Conservation (phyloP, 2,888 invertebrate species). For the Amphipoea oculea region DNA sequence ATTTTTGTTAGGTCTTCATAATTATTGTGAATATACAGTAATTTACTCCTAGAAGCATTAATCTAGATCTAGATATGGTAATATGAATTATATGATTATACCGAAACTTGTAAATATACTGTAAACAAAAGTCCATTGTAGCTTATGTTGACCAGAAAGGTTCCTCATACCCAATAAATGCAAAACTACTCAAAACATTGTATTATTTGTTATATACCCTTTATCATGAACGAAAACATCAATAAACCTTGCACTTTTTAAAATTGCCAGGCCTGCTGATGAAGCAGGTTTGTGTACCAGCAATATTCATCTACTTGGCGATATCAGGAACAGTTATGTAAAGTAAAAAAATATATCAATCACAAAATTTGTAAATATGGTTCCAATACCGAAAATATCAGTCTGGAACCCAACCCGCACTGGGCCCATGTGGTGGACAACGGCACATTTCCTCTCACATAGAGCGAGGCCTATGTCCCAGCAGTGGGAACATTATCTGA, state of each 20-base stretch:
- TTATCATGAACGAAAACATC: not conserved
- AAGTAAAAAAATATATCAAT: not conserved
- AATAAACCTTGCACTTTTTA: not conserved
- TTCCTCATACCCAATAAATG: constrained; percentile 91
- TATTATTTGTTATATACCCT: constrained; percentile 70
- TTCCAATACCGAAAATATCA: not conserved
- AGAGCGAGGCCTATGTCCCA: not conserved
- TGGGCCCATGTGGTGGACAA: not conserved
- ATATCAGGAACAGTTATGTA: not conserved
- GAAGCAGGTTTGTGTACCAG: too few relatives aligned
- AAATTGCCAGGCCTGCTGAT: not conserved
- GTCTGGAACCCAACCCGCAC: not conserved
- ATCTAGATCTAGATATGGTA: constrained; percentile 81
- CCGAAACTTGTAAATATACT: constrained; percentile 90
- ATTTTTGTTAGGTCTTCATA: constrained; percentile 84
- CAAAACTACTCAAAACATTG: constrained; percentile 86
- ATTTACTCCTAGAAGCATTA: constrained; percentile 85
- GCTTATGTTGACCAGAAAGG: constrained; percentile 91
- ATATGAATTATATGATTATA: constrained; percentile 87
- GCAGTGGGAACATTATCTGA: not conserved
- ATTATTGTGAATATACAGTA: constrained; percentile 90
- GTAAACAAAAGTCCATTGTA: constrained; percentile 90
- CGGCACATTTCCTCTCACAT: not conserved
- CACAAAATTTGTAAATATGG: not conserved
- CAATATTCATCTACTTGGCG: not conserved